phyloP scores from a whole-genome alignment of 2,797 vertebrate species.

The Trematomus bernacchii region DNA sequence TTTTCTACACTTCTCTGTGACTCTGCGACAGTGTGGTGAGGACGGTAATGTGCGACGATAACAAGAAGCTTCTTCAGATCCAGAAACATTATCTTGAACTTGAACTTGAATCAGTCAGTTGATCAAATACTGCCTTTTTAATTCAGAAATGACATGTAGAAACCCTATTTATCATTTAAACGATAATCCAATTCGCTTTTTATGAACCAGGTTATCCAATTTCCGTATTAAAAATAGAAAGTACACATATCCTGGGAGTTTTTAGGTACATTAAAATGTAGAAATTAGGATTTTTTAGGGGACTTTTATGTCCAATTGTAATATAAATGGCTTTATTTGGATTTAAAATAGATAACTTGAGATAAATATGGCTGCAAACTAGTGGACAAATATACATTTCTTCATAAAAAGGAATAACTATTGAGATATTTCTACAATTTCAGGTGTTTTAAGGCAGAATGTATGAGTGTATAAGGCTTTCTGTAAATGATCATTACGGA shows the following conservation, averaged over 20 bases:
- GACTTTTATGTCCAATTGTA: no score
- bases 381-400: no score
- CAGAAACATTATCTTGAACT: not conserved
- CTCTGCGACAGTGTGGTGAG: constrained; percentile 2
- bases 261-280: not conserved
- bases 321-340: no score
- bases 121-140: constrained; percentile 6
- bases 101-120: constrained; percentile 28
- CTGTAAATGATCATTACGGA: not conserved
- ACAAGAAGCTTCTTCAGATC: not conserved
- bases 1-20: constrained; percentile 9
- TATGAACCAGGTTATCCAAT: not conserved
- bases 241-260: not conserved
- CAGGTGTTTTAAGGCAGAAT: no score
- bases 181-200: not conserved
- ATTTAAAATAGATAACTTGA: no score
- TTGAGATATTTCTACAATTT: no score
- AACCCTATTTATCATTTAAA: not conserved
- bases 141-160: not conserved
- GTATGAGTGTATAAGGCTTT: not conserved
- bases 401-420: no score
- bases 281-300: no score
- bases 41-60: not conserved
- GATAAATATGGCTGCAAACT: no score
- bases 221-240: not conserved